Base-by-base conservation (phyloP, 2,888 invertebrate species). In the Baronia brevicornis region DNA sequence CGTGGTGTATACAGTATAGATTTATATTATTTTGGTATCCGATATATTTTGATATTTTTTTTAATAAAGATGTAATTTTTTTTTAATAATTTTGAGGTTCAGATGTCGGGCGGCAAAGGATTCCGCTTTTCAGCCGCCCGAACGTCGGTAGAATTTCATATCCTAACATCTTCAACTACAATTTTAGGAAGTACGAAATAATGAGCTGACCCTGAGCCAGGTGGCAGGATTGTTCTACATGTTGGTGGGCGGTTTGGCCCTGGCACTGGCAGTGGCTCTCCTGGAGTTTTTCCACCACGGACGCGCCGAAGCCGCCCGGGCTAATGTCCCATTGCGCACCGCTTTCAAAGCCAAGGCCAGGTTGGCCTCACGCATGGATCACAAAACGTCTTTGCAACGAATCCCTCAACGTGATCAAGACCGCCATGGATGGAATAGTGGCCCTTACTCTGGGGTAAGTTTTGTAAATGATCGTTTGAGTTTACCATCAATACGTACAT, bases 221-320 rank as follows among this genome's bases (percentile, higher is more conserved):
- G 95, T 99, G 21, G 98, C 98, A 12, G 98, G 98, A 25, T 93
- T 98, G 56, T 99, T 99, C 85, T 99, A 98, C 85, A 95, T 99
- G 60, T 87, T 99, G 44, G 93, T 98, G 56, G 95, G 93, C 12
- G 98, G 98, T 24, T 87, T 98, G 34, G 88, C 93, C 15, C 79
- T 97, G 28, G 96, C 97, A 7, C 89, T 98, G 63, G 87, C 92
- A 3, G 95, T 97, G 31, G 97, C 98, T 7, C 87, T 97, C 33
- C 79, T 96, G 23, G 98, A 99, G 80, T 98, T 98, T 73, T 93
- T 97, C 67, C 96, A 94, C 73, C 93, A 95, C 71, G 94, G 93
- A 8, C 90, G 91, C 51, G 84, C 86, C 25, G 92, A 92, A 61
- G 92, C 92, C 1, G 88, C 89, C 41, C 88, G 92, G 39, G 92